Evolutionary conservation across 35 echinoderm and acorn worm genomes (phyloP).

Genomic region (Holothuria glaberrima): DNA sequence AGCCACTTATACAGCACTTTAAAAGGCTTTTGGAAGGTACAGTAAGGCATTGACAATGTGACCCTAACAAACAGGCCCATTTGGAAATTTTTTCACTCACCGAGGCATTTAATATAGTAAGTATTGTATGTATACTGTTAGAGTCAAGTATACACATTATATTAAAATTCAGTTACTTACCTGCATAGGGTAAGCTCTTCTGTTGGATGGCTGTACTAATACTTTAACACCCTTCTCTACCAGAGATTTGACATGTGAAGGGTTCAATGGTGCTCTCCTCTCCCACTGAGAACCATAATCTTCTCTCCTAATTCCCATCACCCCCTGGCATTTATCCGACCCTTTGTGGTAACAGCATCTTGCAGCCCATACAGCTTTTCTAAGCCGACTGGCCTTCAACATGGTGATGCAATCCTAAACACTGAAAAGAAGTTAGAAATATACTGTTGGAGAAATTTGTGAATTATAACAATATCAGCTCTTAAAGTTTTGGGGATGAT

Average conservation of each 20-base stretch:
- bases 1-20: not conserved
- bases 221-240: conserved; percentile 87
- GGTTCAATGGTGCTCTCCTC: conserved; percentile 83
- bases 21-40: no score
- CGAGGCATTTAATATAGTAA: no score
- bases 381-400: no score
- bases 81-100: no score
- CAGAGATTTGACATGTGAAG: conserved; percentile 69
- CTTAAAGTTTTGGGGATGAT: no score
- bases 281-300: conserved; percentile 98
- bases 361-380: not conserved
- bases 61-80: no score
- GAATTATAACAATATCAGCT: no score
- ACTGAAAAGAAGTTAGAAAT: no score
- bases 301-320: conserved; percentile 82
- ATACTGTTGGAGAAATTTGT: no score
- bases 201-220: conserved; percentile 79
- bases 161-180: conserved; percentile 38
- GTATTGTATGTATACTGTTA: no score
- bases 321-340: not conserved
- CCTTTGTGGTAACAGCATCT: conserved; percentile 2
- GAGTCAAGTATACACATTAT: no score
- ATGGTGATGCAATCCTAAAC: no score
- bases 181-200: conserved; percentile 98
- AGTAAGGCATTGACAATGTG: not conserved